Conservation (phyloP, 2,113 vertebrate species). For the Phrynocephalus versicolor region DNA sequence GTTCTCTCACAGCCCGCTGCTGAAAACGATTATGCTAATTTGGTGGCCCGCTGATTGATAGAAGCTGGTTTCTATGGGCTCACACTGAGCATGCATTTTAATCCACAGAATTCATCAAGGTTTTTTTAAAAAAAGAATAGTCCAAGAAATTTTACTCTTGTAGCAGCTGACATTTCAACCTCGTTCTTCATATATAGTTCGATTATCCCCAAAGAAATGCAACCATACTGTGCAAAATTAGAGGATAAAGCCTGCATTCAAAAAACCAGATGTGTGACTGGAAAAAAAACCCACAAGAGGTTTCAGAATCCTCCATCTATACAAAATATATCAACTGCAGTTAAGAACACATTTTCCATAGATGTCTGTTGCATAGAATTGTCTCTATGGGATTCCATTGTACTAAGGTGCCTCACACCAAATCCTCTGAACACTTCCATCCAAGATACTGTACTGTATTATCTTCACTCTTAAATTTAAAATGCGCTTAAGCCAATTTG, state of each 20-base stretch:
- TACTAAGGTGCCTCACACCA: neutral
- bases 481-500: neutral
- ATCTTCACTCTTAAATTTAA: neutral
- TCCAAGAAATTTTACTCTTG: slow-evolving; percentile 37
- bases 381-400: neutral
- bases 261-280: slow-evolving; percentile 25
- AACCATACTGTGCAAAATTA: slow-evolving; percentile 38
- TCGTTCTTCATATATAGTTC: slow-evolving; percentile 26
- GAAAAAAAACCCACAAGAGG: slow-evolving; percentile 7
- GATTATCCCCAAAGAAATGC: slow-evolving; percentile 38
- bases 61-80: slow-evolving; percentile 24
- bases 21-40: slow-evolving; percentile 29
- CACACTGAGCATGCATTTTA: slow-evolving; percentile 33
- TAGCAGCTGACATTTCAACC: slow-evolving; percentile 51
- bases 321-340: neutral
- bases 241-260: slow-evolving; percentile 7
- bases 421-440: neutral
- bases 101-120: slow-evolving; percentile 31
- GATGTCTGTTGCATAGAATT: neutral
- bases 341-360: neutral
- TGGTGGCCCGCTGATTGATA: slow-evolving; percentile 22
- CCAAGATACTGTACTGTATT: no score
- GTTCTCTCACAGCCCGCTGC: neutral
- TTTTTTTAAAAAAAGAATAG: slow-evolving; percentile 10
- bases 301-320: neutral